Evolutionary conservation across 2,888 invertebrate species (phyloP).

Genomic region (Leucophenga maculata): DNA sequence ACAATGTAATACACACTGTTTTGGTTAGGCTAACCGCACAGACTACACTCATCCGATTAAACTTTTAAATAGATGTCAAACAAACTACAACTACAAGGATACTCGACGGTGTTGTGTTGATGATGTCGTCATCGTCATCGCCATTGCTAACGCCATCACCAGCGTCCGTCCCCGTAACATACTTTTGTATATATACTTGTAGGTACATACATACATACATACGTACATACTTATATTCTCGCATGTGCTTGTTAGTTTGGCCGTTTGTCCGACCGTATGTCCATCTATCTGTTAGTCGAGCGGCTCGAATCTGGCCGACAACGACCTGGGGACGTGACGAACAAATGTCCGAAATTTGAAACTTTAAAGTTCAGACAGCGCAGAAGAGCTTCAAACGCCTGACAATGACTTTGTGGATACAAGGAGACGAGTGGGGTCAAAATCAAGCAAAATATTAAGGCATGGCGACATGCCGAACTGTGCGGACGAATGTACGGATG

Average conservation of each 20-base stretch:
- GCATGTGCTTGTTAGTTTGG: conserved; percentile 31
- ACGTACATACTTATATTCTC: conserved; percentile 23
- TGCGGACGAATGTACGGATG: conserved; percentile 22
- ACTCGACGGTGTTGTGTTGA: conserved; percentile 25
- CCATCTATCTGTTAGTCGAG: conserved; percentile 6
- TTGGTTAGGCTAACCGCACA: conserved; percentile 64
- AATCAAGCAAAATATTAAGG: not conserved
- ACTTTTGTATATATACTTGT: conserved; percentile 21
- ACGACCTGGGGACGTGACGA: conserved; percentile 46
- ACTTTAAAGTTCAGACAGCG: conserved; percentile 53
- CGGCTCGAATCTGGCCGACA: conserved; percentile 5
- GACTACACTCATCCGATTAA: conserved; percentile 67
- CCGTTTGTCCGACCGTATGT: conserved; percentile 33
- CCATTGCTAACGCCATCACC: not conserved
- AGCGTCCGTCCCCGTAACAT: not conserved
- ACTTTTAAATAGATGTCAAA: conserved; percentile 67
- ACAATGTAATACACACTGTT: conserved; percentile 33
- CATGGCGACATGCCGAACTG: conserved; percentile 16
- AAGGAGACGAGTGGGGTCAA: no score
- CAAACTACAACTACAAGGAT: conserved; percentile 64
- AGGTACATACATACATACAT: not conserved
- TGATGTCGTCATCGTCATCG: not conserved
- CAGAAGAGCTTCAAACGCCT: conserved; percentile 9
- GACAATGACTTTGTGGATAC: conserved; percentile 8
- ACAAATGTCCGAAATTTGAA: conserved; percentile 65